Evolutionary conservation across 2,888 invertebrate genomes (phyloP).

Genomic region (Aproaerema taeniolella): DNA sequence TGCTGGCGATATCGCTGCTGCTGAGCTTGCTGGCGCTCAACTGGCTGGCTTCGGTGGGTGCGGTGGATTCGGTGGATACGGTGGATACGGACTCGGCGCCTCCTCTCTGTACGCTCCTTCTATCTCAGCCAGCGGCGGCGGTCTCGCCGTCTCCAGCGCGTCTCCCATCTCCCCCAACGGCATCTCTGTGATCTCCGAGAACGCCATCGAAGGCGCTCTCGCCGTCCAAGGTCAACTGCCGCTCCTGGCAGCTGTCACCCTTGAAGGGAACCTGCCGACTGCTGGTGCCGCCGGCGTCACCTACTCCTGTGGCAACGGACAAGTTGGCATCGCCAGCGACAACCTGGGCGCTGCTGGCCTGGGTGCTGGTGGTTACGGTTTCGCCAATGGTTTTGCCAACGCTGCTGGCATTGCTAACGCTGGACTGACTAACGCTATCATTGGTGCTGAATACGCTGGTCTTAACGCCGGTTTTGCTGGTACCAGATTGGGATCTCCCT

Average conservation of each 20-base stretch:
- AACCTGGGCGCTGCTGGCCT: constrained; percentile 24
- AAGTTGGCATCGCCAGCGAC: constrained; percentile 32
- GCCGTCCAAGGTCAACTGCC: constrained; percentile 36
- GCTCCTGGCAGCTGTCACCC: constrained; percentile 34
- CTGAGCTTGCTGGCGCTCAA: neutral
- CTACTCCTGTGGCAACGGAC: constrained; percentile 38
- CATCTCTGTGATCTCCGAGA: constrained; percentile 33
- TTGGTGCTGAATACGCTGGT: neutral
- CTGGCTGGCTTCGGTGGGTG: neutral
- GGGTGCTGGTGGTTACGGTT: neutral
- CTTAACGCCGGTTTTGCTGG: neutral
- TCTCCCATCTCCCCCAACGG: constrained; percentile 28
- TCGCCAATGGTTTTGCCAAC: constrained; percentile 1
- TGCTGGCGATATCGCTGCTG: constrained; percentile 1
- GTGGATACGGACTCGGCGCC: constrained; percentile 9
- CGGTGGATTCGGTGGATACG: constrained; percentile 1
- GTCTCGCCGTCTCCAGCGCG: constrained; percentile 20
- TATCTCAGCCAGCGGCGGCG: constrained; percentile 14
- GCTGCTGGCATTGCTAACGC: neutral
- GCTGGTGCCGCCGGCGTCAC: constrained; percentile 35
- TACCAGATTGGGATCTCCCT: neutral
- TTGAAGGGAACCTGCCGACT: constrained; percentile 37
- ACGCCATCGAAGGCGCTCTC: constrained; percentile 33
- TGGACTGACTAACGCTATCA: neutral
- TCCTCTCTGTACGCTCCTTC: neutral